phyloP scores from a whole-genome alignment of 2,113 vertebrate genomes.

The Noctilio leporinus region DNA sequence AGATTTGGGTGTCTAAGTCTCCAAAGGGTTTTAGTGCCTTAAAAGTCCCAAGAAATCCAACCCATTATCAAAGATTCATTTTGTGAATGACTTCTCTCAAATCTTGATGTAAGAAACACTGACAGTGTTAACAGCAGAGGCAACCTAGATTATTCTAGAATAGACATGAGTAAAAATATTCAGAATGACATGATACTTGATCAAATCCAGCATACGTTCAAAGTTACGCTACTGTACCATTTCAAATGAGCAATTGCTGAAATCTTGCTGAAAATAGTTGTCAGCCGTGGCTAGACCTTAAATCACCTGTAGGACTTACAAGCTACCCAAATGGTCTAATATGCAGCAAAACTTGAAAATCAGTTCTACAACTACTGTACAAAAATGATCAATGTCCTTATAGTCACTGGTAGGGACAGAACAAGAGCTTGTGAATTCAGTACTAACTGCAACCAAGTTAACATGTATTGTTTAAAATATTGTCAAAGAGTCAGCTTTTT shows the following conservation, averaged over 20 bases:
- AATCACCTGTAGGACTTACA: not conserved
- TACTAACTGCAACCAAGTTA: not conserved
- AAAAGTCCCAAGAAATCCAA: constrained; percentile 7
- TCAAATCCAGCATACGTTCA: not conserved
- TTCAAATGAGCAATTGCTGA: not conserved
- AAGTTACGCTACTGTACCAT: not conserved
- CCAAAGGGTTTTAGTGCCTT: constrained; percentile 42
- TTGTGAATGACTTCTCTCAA: not conserved
- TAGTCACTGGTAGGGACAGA: not conserved
- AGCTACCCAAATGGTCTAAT: not conserved
- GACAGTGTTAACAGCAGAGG: not conserved
- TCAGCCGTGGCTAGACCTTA: not conserved
- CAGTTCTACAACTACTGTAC: not conserved
- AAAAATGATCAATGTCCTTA: not conserved
- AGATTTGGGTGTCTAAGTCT: not conserved
- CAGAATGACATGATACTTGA: not conserved
- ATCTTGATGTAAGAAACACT: not conserved
- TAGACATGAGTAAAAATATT: not conserved
- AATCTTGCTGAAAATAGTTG: not conserved
- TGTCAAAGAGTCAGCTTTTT: constrained; percentile 21
- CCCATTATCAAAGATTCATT: not conserved
- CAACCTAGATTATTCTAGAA: not conserved
- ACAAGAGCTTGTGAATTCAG: not conserved
- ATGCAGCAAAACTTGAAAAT: not conserved
- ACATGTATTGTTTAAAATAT: not conserved